Conservation (phyloP, 2,797 vertebrate species). For the Coracias cyanogaster region DNA sequence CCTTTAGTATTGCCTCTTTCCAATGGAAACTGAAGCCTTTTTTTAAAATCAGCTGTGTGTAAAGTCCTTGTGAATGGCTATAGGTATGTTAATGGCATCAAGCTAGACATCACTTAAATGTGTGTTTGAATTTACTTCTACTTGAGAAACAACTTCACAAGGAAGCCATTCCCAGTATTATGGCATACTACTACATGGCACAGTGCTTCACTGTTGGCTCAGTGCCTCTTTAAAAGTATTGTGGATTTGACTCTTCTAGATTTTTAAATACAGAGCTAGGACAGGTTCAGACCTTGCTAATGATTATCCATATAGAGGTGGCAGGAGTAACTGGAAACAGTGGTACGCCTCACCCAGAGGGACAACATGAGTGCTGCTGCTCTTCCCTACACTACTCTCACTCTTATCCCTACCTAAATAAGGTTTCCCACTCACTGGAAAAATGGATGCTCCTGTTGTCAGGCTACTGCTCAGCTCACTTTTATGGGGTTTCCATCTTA, state of each 20-base stretch:
- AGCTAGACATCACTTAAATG: background rate
- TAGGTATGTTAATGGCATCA: background rate
- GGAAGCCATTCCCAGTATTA: background rate
- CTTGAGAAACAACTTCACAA: background rate
- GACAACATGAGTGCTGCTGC: background rate
- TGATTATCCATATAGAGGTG: background rate
- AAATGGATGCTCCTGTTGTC: background rate
- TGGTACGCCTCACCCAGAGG: background rate
- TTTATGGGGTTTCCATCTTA: fast-evolving
- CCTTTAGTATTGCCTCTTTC: background rate
- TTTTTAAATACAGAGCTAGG: background rate
- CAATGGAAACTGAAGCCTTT: background rate
- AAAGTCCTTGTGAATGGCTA: background rate
- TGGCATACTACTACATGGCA: background rate
- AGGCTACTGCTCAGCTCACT: background rate
- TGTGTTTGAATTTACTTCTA: background rate
- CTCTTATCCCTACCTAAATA: background rate
- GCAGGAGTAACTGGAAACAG: background rate
- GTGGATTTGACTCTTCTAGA: background rate
- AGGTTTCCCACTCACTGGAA: background rate
- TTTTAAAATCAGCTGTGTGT: background rate
- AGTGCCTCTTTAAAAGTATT: background rate
- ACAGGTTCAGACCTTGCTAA: background rate
- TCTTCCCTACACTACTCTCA: background rate
- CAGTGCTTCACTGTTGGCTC: background rate